Evolutionary conservation across 2,113 vertebrate species (phyloP), one percentile per base, ranked within the genome.

Genomic region (Mormyrus iriodes): DNA sequence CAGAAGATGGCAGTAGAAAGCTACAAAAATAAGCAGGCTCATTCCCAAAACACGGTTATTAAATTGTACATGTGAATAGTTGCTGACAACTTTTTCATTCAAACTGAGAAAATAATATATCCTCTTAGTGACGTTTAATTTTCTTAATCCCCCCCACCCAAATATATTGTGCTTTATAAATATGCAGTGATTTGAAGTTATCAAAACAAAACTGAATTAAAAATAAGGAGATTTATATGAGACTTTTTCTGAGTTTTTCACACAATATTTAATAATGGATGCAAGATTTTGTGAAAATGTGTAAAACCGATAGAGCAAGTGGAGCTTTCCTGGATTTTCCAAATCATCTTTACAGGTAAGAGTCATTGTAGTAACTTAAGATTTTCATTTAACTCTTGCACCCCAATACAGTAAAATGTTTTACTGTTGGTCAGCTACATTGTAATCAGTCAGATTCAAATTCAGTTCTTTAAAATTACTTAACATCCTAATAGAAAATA

Each of bases 1-100:
- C 95, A 94, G 82, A 1, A 94, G 93, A 90, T 95, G 95, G 95
- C 88, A 48, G 85, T 42, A 94, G n/a, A 91, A 24, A 85, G 55
- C 88, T 76, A 12, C 7, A 85, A 88, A 58, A 35, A 8, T 31
- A 5, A 31, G 79, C 91, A 12, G 13, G 35, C 17, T 44, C 9
- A 44, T n/a, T 87, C 52, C n/a, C 42, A 85, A 61, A 24, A 61
- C 9, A 44, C 21, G 7, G 19, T 24, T 44, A 19, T 61, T 44
- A n/a, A 31, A 13, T 15, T 46, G 53, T 44, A 46, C 42, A 44
- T 44, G n/a, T 61, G 24, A 58, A 44, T n/a, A 48, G 42, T n/a
- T 48, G 82, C 42, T 44, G 82, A 84, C 44, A 44, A 21, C 82
- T 48, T 46, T 84, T 48, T 84, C 19, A 84, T 48, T 84, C 42